A percentile compares a stretch with the other conserved stretches of the same genome.
Conservation (phyloP, 2,113 vertebrate genomes). For the Lepidothrix coronata region DNA sequence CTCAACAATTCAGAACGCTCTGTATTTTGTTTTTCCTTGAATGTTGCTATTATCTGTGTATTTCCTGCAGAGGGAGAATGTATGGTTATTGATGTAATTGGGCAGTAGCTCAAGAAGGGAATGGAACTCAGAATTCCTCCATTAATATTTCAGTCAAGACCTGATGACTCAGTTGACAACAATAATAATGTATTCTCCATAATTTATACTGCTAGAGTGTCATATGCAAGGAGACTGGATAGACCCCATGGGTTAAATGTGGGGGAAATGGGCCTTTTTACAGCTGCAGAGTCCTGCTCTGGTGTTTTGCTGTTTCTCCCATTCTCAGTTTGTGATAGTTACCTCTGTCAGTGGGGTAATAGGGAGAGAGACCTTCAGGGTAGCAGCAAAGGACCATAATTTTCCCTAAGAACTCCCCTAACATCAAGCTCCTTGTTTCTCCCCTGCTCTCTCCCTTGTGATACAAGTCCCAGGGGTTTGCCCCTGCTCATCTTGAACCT, state of each 20-base stretch:
- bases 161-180: not conserved
- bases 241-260: not conserved
- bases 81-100: not conserved
- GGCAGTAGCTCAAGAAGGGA: not conserved
- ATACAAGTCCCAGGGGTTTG: not conserved
- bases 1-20: not conserved
- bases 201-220: not conserved
- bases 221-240: not conserved
- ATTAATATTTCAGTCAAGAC: not conserved
- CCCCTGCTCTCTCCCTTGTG: not conserved
- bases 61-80: not conserved
- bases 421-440: not conserved
- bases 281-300: not conserved
- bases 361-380: not conserved
- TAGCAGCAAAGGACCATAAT: fast-evolving
- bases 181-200: not conserved
- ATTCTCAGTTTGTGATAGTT: not conserved
- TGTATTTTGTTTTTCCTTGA: not conserved
- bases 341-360: not conserved
- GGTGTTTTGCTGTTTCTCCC: not conserved
- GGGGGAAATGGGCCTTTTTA: not conserved
- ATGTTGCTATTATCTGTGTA: not conserved
- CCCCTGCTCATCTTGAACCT: not conserved
- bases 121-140: not conserved
- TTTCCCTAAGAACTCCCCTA: not conserved